Evolutionary conservation across 2,113 vertebrate species (phyloP), one percentile per base, ranked within the genome.

Genomic region (Mormoops blainvillei): DNA sequence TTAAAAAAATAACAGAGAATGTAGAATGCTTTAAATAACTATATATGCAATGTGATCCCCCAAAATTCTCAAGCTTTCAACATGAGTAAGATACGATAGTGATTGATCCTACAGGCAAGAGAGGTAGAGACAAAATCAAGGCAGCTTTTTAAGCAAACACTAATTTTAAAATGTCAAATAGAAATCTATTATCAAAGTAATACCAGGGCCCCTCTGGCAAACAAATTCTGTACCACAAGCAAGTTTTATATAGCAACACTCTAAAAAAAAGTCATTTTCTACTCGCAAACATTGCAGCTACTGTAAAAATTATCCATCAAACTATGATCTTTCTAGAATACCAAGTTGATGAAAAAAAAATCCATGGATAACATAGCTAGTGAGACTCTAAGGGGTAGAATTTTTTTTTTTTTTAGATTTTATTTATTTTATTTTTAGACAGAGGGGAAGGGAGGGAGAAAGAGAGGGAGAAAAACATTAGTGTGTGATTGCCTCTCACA

Each of bases 341-440:
- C 31, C 71, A 96, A 94, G 31, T 31, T 58, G 36, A 93, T 85
- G 80, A 97, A 91, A 94, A 97, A 97, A 97, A 97, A 97, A 96
- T 85, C 87, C 91, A 96, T 95, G 83, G 92, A 68, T 94, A 77
- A 63, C 71, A 68, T 38, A 88, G 76, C 41, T 74, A 83, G 48
- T 50, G 67, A 95, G 63, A 91, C 41, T 58, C 86, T 87, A 73
- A 82, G 31, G 88, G 76, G 1, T 85, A 81, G 58, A 94, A 93
- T 92, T 96, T n/a, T n/a, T n/a, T n/a, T n/a, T n/a, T n/a, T n/a
- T n/a, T n/a, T n/a, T n/a, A n/a, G n/a, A n/a, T n/a, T n/a, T n/a
- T n/a, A n/a, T n/a, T n/a, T n/a, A n/a, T n/a, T n/a, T n/a, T n/a
- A n/a, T n/a, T n/a, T n/a, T n/a, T n/a, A n/a, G n/a, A n/a, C n/a